Evolutionary conservation across 2,113 vertebrate species (phyloP).

Genomic region (Cichladusa arquata): DNA sequence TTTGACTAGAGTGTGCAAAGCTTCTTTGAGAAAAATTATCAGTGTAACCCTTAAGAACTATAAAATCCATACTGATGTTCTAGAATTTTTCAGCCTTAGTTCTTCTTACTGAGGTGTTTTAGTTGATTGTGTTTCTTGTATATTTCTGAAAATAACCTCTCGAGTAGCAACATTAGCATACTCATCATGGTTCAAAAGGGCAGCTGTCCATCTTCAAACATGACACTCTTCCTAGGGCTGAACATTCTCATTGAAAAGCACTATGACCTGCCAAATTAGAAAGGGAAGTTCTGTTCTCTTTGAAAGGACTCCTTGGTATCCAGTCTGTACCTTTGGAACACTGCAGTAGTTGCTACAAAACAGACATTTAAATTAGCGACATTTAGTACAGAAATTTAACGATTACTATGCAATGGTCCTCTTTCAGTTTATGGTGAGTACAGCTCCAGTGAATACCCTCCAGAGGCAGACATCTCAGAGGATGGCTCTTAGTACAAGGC

Average conservation of each 20-base stretch:
- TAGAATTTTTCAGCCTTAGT: not conserved
- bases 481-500: too few species aligned
- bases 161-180: rapidly evolving
- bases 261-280: not conserved
- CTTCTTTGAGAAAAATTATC: not conserved
- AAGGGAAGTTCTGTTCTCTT: not conserved
- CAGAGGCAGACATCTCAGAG: not conserved
- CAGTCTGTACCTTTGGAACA: not conserved
- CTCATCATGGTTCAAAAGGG: not conserved
- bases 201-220: not conserved
- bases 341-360: not conserved
- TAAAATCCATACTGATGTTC: not conserved
- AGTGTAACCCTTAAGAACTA: not conserved
- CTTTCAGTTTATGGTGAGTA: not conserved
- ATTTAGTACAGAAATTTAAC: not conserved
- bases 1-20: not conserved
- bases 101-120: not conserved
- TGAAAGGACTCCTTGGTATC: not conserved
- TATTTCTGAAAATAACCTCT: not conserved
- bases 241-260: not conserved
- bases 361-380: not conserved
- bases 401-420: not conserved
- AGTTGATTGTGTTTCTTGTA: not conserved
- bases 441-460: not conserved
- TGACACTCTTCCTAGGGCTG: not conserved